Conservation (phyloP, 2,797 vertebrate genomes). For the Syngnathus rostellatus region DNA sequence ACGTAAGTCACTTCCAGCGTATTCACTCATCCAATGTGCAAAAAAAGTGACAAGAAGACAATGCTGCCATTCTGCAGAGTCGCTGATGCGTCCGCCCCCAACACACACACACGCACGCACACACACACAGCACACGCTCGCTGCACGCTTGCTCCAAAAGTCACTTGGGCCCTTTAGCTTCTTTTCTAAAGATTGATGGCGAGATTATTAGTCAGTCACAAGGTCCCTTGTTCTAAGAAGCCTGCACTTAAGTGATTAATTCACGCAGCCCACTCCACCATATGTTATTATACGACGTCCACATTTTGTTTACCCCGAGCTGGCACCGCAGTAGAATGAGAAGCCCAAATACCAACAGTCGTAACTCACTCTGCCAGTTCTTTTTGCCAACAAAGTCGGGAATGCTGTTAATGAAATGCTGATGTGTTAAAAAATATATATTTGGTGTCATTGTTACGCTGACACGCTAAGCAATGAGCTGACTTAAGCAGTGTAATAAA, state of each 20-base stretch:
- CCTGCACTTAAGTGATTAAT: conserved; percentile 34
- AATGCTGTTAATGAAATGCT: background rate
- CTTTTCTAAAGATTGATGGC: conserved; percentile 51
- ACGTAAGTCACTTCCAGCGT: conserved; percentile 78
- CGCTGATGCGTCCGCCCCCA: conserved; percentile 31
- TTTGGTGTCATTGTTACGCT: no score
- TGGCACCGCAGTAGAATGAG: conserved; percentile 22
- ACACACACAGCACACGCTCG: conserved; percentile 40
- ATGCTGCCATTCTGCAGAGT: conserved; percentile 51
- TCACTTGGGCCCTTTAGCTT: conserved; percentile 29
- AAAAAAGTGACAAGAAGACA: conserved; percentile 41
- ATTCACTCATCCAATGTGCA: conserved; percentile 22
- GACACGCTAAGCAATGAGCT: no score
- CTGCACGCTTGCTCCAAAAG: conserved; percentile 36
- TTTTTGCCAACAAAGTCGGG: conserved; percentile 21
- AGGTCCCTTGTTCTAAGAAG: conserved; percentile 23
- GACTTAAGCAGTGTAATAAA: background rate
- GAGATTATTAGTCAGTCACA: conserved; percentile 59
- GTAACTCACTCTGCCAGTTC: conserved; percentile 23
- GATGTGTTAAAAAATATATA: no score
- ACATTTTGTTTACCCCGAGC: conserved; percentile 36
- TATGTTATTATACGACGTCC: conserved; percentile 54
- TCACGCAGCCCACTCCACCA: conserved; percentile 17
- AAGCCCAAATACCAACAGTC: conserved; percentile 23
- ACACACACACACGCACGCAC: conserved; percentile 31